These are phyloP conservation scores for Brachirus orientalis DNA, from an alignment of 2,113 vertebrate species.

Conservation along the genomic window DNA sequence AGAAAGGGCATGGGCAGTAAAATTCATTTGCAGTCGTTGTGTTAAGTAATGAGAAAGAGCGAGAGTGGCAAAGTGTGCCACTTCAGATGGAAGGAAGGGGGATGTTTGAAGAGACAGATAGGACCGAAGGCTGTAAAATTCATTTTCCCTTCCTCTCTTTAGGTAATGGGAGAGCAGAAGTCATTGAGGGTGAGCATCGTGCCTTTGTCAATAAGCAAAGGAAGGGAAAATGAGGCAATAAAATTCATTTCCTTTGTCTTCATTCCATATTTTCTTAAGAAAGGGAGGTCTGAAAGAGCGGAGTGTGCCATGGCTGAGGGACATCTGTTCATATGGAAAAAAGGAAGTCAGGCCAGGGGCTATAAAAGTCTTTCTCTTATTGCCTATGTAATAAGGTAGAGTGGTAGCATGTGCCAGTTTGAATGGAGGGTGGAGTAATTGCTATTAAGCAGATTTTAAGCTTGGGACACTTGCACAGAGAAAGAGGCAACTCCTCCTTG, in stretches of 20 bases:
- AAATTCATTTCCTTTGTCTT: conserved; percentile 63
- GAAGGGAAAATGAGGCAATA: conserved; percentile 63
- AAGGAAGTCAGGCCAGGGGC: conserved; percentile 62
- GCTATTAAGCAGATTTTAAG: conserved; percentile 66
- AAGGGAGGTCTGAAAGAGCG: conserved; percentile 28
- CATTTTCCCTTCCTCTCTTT: conserved; percentile 59
- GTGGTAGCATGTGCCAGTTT: conserved; percentile 64
- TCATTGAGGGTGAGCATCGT: conserved; percentile 26
- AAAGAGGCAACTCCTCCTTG: background rate
- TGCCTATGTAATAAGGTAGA: conserved; percentile 55
- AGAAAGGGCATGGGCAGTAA: conserved; percentile 65
- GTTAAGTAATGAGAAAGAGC: conserved; percentile 72
- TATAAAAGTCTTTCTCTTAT: conserved; percentile 64
- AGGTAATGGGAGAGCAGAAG: conserved; percentile 65
- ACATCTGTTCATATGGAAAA: conserved; percentile 64
- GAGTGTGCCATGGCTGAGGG: conserved; percentile 64
- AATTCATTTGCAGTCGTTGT: conserved; percentile 67
- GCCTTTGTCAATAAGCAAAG: conserved; percentile 61
- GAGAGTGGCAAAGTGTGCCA: conserved; percentile 40
- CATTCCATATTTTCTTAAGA: conserved; percentile 53
- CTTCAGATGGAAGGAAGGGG: conserved; percentile 19
- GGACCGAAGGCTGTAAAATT: conserved; percentile 55
- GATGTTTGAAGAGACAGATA: conserved; percentile 61
- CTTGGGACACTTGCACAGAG: conserved; percentile 24
- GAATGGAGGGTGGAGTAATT: conserved; percentile 77